A percentile compares a stretch with the other conserved stretches of the same genome.
Evolutionary conservation across 2,797 vertebrate species (phyloP).

Genomic region (Tamandua tetradactyla): DNA sequence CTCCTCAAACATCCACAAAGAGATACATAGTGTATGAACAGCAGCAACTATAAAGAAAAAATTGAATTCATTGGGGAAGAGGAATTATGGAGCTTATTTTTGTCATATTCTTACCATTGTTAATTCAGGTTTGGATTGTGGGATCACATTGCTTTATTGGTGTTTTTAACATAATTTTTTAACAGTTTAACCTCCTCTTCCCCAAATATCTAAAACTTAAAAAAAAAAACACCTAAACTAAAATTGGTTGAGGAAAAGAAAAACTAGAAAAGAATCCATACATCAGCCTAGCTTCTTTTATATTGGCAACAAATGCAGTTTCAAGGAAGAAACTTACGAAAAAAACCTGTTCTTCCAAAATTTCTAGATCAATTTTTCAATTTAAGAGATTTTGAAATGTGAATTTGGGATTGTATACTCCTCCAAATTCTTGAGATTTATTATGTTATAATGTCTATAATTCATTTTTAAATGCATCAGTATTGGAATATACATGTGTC

Average conservation of each 20-base stretch:
- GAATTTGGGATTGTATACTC: neutral
- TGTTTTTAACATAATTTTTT: constrained; percentile 30
- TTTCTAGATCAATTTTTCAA: constrained; percentile 28
- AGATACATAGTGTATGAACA: neutral
- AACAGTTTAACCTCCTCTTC: neutral
- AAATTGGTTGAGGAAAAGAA: neutral
- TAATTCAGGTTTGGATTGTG: neutral
- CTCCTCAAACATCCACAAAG: neutral
- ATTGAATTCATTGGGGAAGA: neutral
- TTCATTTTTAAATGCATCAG: neutral
- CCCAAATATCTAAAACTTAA: constrained; percentile 16
- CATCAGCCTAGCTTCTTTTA: neutral
- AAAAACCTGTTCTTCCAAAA: constrained; percentile 28
- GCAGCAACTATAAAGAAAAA: neutral
- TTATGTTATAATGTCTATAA: neutral
- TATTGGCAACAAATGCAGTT: constrained; percentile 50
- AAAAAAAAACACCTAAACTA: neutral
- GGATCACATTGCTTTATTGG: neutral
- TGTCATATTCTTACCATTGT: neutral
- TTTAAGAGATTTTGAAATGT: constrained; percentile 35
- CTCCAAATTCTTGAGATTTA: neutral
- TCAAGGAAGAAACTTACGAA: neutral
- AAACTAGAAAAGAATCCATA: neutral
- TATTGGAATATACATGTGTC: neutral
- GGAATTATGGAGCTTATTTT: neutral